Evolutionary conservation across 1,140 invertebrate species (phyloP).

Genomic region (Cephus cinctus): DNA sequence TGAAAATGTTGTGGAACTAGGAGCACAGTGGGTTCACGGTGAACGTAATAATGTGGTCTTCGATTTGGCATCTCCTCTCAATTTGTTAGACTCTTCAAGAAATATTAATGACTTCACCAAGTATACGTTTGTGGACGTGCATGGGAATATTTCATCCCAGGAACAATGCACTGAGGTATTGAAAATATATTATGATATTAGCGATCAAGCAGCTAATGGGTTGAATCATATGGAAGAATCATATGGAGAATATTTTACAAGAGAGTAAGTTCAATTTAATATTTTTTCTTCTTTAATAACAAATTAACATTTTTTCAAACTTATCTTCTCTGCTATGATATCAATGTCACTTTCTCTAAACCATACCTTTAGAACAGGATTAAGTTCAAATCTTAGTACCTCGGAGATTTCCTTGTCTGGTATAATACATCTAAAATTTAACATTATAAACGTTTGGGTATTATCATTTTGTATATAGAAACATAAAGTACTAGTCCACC

Average conservation of each 20-base stretch:
- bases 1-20: conserved; percentile 70
- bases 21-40: conserved; percentile 85
- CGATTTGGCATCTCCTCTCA: conserved; percentile 60
- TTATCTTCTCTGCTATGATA: conserved; percentile 31
- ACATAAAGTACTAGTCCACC: conserved; percentile 3
- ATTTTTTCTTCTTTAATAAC: background rate
- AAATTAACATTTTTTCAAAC: conserved; percentile 29
- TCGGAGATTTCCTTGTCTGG: conserved; percentile 29
- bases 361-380: conserved; percentile 42
- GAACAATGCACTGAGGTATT: conserved; percentile 29
- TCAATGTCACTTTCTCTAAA: conserved; percentile 36
- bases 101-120: conserved; percentile 30
- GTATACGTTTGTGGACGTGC: conserved; percentile 42
- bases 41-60: conserved; percentile 71
- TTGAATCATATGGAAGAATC: conserved; percentile 37
- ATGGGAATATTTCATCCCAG: conserved; percentile 39
- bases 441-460: background rate
- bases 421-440: conserved; percentile 35
- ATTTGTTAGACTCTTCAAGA: conserved; percentile 50
- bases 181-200: conserved; percentile 28
- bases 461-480: background rate
- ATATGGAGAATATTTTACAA: conserved; percentile 53
- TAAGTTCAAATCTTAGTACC: conserved; percentile 26
- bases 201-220: conserved; percentile 26
- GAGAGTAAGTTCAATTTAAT: conserved; percentile 41